Base-by-base conservation (phyloP, 2,113 vertebrate genomes). In the Pampusana beccarii region DNA sequence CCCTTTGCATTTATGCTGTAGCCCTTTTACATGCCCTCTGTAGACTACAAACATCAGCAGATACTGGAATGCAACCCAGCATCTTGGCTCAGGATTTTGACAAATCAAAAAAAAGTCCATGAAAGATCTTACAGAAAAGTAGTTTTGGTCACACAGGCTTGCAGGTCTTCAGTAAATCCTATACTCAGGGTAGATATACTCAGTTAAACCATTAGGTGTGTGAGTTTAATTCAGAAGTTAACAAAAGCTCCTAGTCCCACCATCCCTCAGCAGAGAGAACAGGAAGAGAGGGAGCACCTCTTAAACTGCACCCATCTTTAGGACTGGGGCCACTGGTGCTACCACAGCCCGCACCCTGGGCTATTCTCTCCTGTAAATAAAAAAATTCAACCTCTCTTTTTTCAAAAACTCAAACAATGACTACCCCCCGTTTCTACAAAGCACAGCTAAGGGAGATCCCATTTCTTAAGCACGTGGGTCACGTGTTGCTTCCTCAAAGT, bases 1-100 rank as follows among this genome's bases (percentile, higher is more conserved):
- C 10, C 8, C 1, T 6, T 44, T 61, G 10, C 2, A 1, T 31
- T 44, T 36, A 33, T 0, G 1, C 17, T 46, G 10, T 26, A 53
- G 40, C 24, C 29, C 14, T 26, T n/a, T 65, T 66, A 33, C 3
- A 16, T 14, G 23, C 4, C 56, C 28, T 36, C 13, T 44, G 33
- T n/a, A n/a, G 20, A 16, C 40, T 64, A 9, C 28, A 77, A 34
- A 54, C 11, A 10, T 4, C 34, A 44, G 24, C 50, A 40, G 36
- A 57, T 7, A 16, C 36, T 5, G 3, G 65, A 73, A 58, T 14
- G 7, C 40, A 51, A 40, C 28, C 20, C 31, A 34, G 18, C 2
- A 9, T 58, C 91, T 80, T 56, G 40, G 16, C 34, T 46, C 1
- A 4, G 23, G 36, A 21, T 42, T 64, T 56, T 44, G 66, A 58